These are phyloP conservation scores for Melolontha melolontha DNA, from an alignment of 2,888 invertebrate species.

Conservation along the genomic window DNA sequence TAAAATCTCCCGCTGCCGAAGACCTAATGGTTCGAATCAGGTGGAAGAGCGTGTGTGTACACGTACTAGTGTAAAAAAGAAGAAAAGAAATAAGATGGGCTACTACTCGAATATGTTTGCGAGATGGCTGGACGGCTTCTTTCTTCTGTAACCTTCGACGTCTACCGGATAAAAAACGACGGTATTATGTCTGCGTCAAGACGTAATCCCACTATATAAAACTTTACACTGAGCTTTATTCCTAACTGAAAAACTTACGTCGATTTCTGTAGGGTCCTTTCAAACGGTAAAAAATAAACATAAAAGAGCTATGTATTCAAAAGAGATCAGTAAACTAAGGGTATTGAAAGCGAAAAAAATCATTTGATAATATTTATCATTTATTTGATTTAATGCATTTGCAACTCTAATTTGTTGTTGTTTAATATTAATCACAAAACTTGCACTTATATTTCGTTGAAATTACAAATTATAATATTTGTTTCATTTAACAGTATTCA, in stretches of 20 bases:
- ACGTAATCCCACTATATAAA: slow-evolving; percentile 24
- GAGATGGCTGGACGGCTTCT: slow-evolving; percentile 6
- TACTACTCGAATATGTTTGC: slow-evolving; percentile 1
- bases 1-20: not conserved
- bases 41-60: slow-evolving; percentile 11
- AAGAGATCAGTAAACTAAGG: not conserved
- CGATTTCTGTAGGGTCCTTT: not conserved
- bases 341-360: too few species aligned
- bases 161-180: slow-evolving; percentile 25
- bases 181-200: slow-evolving; percentile 35
- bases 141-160: slow-evolving; percentile 1
- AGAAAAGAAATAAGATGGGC: slow-evolving; percentile 16
- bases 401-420: too few species aligned
- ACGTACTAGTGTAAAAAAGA: not conserved
- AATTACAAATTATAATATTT: too few species aligned
- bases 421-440: too few species aligned
- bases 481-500: too few species aligned
- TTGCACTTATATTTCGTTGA: too few species aligned
- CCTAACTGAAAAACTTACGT: slow-evolving; percentile 24
- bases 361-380: too few species aligned
- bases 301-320: not conserved
- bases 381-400: too few species aligned
- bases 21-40: slow-evolving; percentile 4
- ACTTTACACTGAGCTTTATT: slow-evolving; percentile 25
- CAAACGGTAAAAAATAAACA: not conserved